Percentiles rank a stretch among this genome's conserved stretches.
Conservation (phyloP, 2,113 vertebrate genomes). For the Hydrochoerus hydrochaeris region DNA sequence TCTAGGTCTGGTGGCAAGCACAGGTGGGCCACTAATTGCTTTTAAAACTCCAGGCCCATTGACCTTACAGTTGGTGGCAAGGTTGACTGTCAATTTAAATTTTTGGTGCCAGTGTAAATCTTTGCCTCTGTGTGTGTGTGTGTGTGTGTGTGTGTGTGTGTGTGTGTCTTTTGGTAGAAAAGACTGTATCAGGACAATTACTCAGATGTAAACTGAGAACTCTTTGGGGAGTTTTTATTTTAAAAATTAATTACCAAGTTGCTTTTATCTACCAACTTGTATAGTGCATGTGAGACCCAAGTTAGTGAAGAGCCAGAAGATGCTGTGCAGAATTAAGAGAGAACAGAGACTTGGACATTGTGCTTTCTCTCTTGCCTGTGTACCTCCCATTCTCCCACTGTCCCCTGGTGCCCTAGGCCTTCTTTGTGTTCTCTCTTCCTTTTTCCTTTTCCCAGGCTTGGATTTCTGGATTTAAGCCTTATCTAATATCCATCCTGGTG, state of each 20-base stretch:
- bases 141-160: not conserved
- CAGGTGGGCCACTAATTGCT: slow-evolving; percentile 71
- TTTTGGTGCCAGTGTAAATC: slow-evolving; percentile 41
- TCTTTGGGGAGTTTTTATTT: slow-evolving; percentile 51
- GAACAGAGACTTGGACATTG: not conserved
- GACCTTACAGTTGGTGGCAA: slow-evolving; percentile 50
- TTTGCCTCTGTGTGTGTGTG: not conserved
- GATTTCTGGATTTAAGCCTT: not conserved
- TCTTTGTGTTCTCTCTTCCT: not conserved
- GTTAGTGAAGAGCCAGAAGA: not conserved
- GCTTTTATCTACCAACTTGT: slow-evolving; percentile 29
- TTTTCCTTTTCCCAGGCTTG: not conserved
- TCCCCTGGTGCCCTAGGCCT: not conserved
- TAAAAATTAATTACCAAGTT: slow-evolving; percentile 52
- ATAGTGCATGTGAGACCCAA: not conserved
- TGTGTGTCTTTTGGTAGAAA: slow-evolving; percentile 32
- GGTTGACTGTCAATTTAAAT: slow-evolving; percentile 43
- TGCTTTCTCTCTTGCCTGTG: not conserved
- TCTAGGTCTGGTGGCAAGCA: slow-evolving; percentile 47
- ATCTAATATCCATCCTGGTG: not conserved
- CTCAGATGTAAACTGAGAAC: slow-evolving; percentile 59
- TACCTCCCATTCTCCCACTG: too few relatives aligned
- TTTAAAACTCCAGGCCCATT: slow-evolving; percentile 63
- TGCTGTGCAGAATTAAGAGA: not conserved
- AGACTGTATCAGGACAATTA: slow-evolving; percentile 12